phyloP scores from a whole-genome alignment of 2,113 vertebrate genomes.

The Todiramphus chloris region DNA sequence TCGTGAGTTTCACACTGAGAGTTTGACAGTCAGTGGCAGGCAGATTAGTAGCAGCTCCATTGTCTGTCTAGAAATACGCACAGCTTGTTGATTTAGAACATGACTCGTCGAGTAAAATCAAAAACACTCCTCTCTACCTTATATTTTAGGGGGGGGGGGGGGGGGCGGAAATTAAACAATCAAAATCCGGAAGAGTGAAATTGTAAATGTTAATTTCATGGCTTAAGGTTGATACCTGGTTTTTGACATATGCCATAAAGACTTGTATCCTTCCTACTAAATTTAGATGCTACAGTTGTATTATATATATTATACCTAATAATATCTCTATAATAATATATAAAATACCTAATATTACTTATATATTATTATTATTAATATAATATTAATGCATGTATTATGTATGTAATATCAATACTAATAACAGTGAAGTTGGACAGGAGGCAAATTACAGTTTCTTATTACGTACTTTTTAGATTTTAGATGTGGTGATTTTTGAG shows the following conservation, averaged over 20 bases:
- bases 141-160: neutral
- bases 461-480: neutral
- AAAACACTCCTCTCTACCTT: neutral
- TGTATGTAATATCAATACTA: neutral
- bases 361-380: too few relatives aligned
- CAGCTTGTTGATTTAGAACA: neutral
- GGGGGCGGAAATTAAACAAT: neutral
- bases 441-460: neutral
- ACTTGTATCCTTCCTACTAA: neutral
- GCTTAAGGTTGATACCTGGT: neutral
- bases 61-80: neutral
- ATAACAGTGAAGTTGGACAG: neutral
- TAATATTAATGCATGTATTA: too few relatives aligned
- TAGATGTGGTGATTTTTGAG: neutral
- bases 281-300: neutral
- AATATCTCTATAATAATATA: too few relatives aligned
- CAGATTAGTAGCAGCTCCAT: neutral
- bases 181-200: neutral
- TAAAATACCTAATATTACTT: too few relatives aligned
- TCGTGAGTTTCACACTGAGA: neutral
- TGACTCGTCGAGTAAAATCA: neutral
- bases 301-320: neutral
- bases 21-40: neutral
- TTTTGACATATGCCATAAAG: neutral
- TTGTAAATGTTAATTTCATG: neutral